Conservation (phyloP, 2,113 vertebrate genomes). For the Stegostoma tigrinum region DNA sequence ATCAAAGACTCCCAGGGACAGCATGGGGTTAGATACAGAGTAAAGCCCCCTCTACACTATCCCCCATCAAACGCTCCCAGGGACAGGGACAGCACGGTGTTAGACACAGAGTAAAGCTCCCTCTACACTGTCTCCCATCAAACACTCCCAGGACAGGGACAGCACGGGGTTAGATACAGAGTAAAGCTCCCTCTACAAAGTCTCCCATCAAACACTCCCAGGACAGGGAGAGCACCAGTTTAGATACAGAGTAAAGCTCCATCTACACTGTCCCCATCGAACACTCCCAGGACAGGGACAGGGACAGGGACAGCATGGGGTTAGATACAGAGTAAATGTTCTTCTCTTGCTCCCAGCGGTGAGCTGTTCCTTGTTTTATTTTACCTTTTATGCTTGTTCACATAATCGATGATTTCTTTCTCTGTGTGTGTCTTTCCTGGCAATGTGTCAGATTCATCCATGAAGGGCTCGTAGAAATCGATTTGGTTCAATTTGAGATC, state of each 20-base stretch:
- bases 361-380: background rate
- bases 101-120: background rate
- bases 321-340: background rate
- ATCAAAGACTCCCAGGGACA: background rate
- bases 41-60: background rate
- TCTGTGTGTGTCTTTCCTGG: conserved; percentile 83
- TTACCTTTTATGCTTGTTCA: conserved; percentile 80
- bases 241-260: background rate
- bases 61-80: background rate
- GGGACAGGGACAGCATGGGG: background rate
- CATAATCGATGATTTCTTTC: conserved; percentile 83
- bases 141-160: background rate
- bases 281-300: background rate
- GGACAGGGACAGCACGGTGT: background rate
- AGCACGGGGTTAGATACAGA: background rate
- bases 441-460: conserved; percentile 81
- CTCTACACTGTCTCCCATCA: background rate
- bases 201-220: background rate
- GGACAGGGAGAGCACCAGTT: background rate
- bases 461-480: conserved; percentile 94
- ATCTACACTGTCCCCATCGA: background rate
- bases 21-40: background rate
- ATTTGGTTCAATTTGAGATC: conserved; percentile 89
- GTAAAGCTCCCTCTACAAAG: background rate
- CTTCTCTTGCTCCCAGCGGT: background rate